phyloP scores from a whole-genome alignment of 2,888 invertebrate genomes.

The Tipula vernalis region DNA sequence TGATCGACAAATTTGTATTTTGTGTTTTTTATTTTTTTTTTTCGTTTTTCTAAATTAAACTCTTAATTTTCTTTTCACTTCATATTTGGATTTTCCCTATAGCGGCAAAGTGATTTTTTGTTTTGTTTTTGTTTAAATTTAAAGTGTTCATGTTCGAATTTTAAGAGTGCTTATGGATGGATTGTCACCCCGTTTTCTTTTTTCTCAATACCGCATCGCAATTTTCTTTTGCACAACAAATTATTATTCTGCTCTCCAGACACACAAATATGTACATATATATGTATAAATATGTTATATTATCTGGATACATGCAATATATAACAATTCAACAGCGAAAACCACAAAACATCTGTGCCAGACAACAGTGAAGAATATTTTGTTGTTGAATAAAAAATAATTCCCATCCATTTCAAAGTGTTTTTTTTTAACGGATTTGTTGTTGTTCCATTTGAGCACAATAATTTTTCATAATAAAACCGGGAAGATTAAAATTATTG shows the following conservation, averaged over 20 bases:
- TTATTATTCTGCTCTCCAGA: neutral
- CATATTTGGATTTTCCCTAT: neutral
- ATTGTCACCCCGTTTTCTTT: neutral
- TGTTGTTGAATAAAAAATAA: neutral
- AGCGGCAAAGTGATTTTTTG: neutral
- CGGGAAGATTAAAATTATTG: slow-evolving; percentile 4
- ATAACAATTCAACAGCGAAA: neutral
- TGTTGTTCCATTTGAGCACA: neutral
- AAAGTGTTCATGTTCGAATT: neutral
- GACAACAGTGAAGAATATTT: neutral
- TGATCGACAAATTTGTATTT: neutral
- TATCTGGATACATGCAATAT: neutral
- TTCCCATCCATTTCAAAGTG: neutral
- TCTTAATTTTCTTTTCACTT: neutral
- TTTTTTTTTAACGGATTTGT: neutral
- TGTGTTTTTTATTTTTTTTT: too few relatives aligned
- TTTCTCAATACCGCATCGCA: neutral
- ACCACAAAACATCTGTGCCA: neutral
- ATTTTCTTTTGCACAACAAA: neutral
- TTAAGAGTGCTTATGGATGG: neutral
- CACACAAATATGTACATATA: neutral
- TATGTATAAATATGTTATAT: neutral
- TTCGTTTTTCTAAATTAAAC: neutral
- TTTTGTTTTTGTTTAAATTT: neutral
- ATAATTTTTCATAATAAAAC: neutral